Conservation (phyloP, 1,140 invertebrate genomes). For the Yoshiicerus persimilis region DNA sequence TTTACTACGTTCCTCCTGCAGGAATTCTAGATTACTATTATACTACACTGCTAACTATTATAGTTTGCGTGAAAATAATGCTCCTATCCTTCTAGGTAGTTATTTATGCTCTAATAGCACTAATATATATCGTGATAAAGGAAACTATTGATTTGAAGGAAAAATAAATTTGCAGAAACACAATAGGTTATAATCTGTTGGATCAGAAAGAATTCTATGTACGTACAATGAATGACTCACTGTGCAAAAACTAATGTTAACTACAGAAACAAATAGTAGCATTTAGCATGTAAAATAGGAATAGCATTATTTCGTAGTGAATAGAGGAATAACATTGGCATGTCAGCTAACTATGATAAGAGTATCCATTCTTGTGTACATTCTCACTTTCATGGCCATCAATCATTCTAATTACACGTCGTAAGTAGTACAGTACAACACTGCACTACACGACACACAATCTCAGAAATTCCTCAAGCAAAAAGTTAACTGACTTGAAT, state of each 20-base stretch:
- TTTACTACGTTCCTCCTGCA: too few species aligned
- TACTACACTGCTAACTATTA: too few species aligned
- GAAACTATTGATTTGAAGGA: neutral
- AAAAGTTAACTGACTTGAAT: neutral
- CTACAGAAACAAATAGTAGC: too few species aligned
- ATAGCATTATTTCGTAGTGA: too few species aligned
- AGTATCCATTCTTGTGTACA: neutral
- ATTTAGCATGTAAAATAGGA: too few species aligned
- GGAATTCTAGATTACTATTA: too few species aligned
- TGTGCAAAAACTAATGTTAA: too few species aligned
- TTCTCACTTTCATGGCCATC: conserved; percentile 21
- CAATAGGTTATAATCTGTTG: neutral
- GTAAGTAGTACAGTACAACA: conserved; percentile 17
- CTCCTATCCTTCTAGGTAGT: too few species aligned
- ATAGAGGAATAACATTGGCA: neutral
- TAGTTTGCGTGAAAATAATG: too few species aligned
- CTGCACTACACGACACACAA: neutral
- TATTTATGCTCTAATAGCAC: neutral
- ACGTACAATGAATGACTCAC: too few species aligned
- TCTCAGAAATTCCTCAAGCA: conserved; percentile 6
- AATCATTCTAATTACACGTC: conserved; percentile 16
- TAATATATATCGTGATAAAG: neutral
- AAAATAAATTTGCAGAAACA: neutral
- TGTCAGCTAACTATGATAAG: neutral
- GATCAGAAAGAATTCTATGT: too few species aligned